Evolutionary conservation across 1,140 invertebrate species (phyloP), one percentile per base, ranked within the genome.

Genomic region (Micrasema minimum): DNA sequence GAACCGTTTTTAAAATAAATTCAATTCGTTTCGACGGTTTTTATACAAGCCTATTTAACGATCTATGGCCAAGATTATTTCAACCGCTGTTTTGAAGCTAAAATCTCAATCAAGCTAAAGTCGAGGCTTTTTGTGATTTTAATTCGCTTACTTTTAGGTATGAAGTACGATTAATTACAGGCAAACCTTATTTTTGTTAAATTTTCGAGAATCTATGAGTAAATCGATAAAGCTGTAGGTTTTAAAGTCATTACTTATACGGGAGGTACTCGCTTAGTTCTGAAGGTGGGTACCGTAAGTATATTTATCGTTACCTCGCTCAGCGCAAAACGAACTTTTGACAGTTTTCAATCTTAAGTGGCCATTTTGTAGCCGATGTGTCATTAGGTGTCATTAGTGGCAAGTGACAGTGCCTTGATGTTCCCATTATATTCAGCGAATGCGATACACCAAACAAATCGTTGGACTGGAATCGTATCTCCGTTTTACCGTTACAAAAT

Each of bases 351-450:
- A 72, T 72, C 57, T 68, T 51, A 67, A 64, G 64, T 61, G 43
- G 57, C 65, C 53, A 65, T 68, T 48, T 43, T 50, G 26, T 48
- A 35, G 35, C 20, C 66, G 66, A 72, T 72, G 62, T 51, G 57
- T 72, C 71, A 72, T 72, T 72, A 72, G 22, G 65, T 31, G 71
- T 72, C 71, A 72, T 72, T 68, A 68, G 65, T 62, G 65, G 41
- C 41, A 64, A 64, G 59, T 64, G 59, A 64, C 59, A 64, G 41
- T 31, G 59, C 43, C 59, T 14, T 64, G 46, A 64, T 64, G 59
- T 64, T 22, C 22, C 59, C 43, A 64, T 64, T 64, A 64, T 64
- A 64, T 64, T 64, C 38, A 46, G 43, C 59, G 43, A 46, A 64
- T 46, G 31, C 22, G 59, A 64, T 31, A 64, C 26, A 16, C 55